phyloP scores from a whole-genome alignment of 2,888 invertebrate genomes.

The Glyphotaelius pellucidus region DNA sequence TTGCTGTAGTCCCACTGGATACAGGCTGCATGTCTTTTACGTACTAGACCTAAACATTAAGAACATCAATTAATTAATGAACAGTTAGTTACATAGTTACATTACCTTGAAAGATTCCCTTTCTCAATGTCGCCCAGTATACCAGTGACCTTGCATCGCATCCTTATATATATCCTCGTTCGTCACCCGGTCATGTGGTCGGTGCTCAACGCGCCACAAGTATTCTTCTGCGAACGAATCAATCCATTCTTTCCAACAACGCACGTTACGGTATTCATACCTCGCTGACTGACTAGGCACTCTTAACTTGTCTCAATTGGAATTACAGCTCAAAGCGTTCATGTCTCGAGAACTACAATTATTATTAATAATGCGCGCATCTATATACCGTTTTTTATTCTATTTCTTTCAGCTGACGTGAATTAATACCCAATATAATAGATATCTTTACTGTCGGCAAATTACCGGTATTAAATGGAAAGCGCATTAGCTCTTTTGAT shows the following conservation, averaged over 20 bases:
- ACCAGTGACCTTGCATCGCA: neutral
- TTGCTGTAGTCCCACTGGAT: neutral
- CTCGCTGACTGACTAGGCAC: neutral
- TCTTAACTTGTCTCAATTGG: slow-evolving; percentile 10
- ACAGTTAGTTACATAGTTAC: no score
- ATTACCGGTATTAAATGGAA: slow-evolving; percentile 19
- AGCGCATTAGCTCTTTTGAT: neutral
- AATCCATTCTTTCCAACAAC: neutral
- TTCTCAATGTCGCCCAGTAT: neutral
- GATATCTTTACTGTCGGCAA: neutral
- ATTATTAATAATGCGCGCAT: neutral
- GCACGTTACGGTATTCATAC: neutral
- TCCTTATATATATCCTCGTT: neutral
- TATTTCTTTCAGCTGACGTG: slow-evolving; percentile 2
- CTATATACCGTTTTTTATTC: slow-evolving; percentile 19
- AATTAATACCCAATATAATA: neutral
- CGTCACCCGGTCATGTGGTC: neutral
- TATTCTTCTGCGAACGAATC: neutral
- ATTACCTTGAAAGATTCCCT: neutral
- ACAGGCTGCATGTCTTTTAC: neutral
- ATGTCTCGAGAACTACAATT: slow-evolving; percentile 10
- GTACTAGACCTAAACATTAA: neutral
- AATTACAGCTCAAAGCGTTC: slow-evolving; percentile 7
- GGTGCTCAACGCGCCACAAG: neutral
- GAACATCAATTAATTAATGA: neutral